phyloP scores from a whole-genome alignment of 2,797 vertebrate genomes.

The Cynopterus sphinx region DNA sequence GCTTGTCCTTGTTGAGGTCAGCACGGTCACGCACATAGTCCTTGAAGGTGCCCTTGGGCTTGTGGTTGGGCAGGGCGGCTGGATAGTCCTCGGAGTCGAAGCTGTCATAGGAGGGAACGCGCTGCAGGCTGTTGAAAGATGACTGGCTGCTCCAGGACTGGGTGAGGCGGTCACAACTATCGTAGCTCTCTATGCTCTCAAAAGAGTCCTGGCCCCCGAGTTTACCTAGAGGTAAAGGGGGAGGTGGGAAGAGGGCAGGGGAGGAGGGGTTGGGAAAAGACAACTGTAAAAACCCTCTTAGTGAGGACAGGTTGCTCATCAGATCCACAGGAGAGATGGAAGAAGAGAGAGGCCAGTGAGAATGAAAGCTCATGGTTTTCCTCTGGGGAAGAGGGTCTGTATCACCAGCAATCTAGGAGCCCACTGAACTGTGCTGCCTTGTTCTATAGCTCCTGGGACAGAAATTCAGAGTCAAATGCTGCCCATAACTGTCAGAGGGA shows the following conservation, averaged over 20 bases:
- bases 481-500: neutral
- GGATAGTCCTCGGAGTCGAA: constrained; percentile 99
- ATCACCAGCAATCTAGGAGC: too few species aligned
- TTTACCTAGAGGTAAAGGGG: constrained; percentile 88
- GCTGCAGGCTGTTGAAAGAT: constrained; percentile 98
- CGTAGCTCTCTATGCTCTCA: constrained; percentile 98
- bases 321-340: neutral
- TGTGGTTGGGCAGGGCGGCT: constrained; percentile 93
- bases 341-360: neutral
- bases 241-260: constrained; percentile 49
- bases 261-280: constrained; percentile 67
- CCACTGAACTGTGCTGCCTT: neutral
- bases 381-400: neutral
- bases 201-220: constrained; percentile 98
- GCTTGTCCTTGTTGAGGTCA: constrained; percentile 99
- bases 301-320: constrained; percentile 21
- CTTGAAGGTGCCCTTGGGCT: constrained; percentile 99
- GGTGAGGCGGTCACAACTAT: constrained; percentile 96
- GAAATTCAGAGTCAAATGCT: neutral
- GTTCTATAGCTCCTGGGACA: neutral
- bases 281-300: constrained; percentile 73
- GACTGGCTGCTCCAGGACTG: constrained; percentile 99
- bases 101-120: constrained; percentile 98
- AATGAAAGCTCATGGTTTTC: neutral
- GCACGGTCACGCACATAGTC: constrained; percentile 99